Conservation (phyloP, 2,113 vertebrate genomes). For the Psephotus haematonotus region DNA sequence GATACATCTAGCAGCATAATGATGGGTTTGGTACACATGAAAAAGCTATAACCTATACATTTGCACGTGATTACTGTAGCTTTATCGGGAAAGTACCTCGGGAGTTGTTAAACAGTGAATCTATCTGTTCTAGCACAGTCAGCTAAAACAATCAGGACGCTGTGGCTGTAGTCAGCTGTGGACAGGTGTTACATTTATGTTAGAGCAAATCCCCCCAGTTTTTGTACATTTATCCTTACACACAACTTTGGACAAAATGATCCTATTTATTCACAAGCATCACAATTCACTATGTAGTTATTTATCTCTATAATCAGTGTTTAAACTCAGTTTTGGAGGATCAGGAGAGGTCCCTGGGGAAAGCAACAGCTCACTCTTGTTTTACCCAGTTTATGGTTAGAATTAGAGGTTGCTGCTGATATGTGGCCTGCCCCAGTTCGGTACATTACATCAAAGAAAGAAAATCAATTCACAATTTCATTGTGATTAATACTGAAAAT, state of each 20-base stretch:
- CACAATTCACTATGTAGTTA: neutral
- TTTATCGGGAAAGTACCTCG: neutral
- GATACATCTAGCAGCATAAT: neutral
- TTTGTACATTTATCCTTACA: neutral
- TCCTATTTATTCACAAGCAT: neutral
- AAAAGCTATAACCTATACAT: neutral
- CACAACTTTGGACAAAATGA: neutral
- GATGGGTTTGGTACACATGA: neutral
- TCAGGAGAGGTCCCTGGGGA: neutral
- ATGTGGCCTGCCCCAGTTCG: neutral
- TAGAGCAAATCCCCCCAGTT: neutral
- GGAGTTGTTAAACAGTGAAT: neutral
- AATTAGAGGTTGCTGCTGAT: neutral
- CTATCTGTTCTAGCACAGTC: neutral
- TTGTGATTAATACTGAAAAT: neutral
- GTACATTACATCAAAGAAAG: neutral
- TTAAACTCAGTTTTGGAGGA: neutral
- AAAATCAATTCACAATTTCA: neutral
- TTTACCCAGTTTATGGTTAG: neutral
- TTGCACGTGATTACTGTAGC: neutral
- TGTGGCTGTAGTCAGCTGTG: neutral
- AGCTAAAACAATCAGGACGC: neutral
- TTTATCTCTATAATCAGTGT: neutral
- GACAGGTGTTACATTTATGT: neutral
- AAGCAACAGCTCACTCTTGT: neutral